Evolutionary conservation across 2,888 invertebrate genomes (phyloP), one percentile per base, ranked within the genome.

Genomic region (Acleris cristana): DNA sequence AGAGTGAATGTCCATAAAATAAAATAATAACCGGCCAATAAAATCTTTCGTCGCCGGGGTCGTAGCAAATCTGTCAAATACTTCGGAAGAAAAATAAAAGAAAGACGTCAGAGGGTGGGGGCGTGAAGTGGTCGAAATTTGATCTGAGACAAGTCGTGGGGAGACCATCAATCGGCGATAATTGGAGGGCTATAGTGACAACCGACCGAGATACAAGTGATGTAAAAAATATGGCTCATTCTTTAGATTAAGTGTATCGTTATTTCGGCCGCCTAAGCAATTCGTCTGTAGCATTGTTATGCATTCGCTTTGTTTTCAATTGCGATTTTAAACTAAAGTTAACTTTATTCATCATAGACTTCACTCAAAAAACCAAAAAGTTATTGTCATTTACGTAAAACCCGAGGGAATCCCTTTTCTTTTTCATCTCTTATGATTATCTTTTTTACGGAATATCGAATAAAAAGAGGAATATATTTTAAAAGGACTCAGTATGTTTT

Each of bases 11-110:
- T 85, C 86, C 83, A 91, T 92, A 92, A 92, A 91, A 91, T 91
- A 87, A 91, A 92, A 91, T 91, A 91, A 91, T 92, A 92, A 90
- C 86, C 85, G 88, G 86, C 86, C 90, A 89, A 91, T 91, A 91
- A 91, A 92, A 90, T 87, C 84, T 83, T 82, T 85, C 81, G 74
- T 73, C 75, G 79, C 70, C 74, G 79, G 81, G 79, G 81, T 82
- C 78, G 82, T 84, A 79, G 80, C 77, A 83, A 87, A 90, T 89
- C 89, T 90, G 90, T 91, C 92, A 90, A 88, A 89, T 85, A 84
- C 80, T 85, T 84, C 83, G 82, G 82, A 76, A 75, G 77, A 78
- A 70, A 76, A 77, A 79, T 80, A 78, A 82, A 80, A 76, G 76
- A 75, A 79, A 84, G 81, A 84, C 76, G 80, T 82, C 74, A 73